Base-by-base conservation (phyloP, 2,797 vertebrate genomes). In the Decapterus maruadsi region DNA sequence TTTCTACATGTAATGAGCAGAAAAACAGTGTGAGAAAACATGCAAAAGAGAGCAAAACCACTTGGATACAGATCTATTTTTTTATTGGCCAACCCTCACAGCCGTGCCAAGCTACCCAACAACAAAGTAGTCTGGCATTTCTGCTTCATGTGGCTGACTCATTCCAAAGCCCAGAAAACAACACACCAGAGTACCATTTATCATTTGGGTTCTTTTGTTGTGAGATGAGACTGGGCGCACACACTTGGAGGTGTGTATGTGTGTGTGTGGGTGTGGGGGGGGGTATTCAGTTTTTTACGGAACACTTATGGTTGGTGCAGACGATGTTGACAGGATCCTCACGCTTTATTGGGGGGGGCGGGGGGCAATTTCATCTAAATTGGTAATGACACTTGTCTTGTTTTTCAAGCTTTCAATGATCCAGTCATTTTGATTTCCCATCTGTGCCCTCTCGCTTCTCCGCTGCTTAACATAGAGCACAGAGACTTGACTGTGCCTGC, bases 391-490 rank as follows among this genome's bases (percentile, higher is more conserved):
- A 88, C 86, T 91, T 82, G 83, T 87, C 80, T 77, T 87, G 80
- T 90, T 91, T 90, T 88, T 77, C 77, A 83, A 83, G 85, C 80
- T 81, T 90, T 88, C 80, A 74, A 75, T 83, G 81, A 91, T 91
- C 86, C 86, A 89, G 86, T 89, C 86, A 93, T 94, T 93, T 89
- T 84, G 66, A 89, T 90, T 91, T 89, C 86, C 94, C 94, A 95
- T 95, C 95, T 95, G 94, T 89, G 93, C 86, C 92, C 94, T 91
- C 91, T 90, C 72, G 40, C 92, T 84, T 90, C 81, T 91, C 88
- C 89, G 81, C 87, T 85, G 88, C 86, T 84, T 69, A 84, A 81
- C 87, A 78, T 26, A 50, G 86, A 90, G 83, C 80, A 86, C 81
- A 90, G 82, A 90, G 78, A 85, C 83, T 91, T 75, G 79, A 81